These are phyloP conservation scores for Pseudomugil gertrudae DNA, from an alignment of 2,797 vertebrate species.

Conservation along the genomic window DNA sequence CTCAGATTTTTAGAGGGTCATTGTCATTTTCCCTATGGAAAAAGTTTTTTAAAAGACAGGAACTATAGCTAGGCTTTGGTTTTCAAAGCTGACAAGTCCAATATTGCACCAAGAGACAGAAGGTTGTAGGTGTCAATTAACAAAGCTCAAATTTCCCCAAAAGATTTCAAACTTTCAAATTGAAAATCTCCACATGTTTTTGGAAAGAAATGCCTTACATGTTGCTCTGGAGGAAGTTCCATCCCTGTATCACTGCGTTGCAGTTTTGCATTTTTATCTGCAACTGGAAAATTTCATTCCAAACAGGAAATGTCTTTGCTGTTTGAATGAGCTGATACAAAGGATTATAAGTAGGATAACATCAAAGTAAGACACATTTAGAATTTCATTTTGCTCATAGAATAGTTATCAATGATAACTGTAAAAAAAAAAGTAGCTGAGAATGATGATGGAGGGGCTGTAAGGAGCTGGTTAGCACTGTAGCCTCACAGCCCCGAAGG, in stretches of 20 bases:
- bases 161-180: conserved; percentile 2
- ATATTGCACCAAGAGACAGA: background rate
- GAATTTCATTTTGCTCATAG: conserved; percentile 38
- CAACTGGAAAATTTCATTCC: conserved; percentile 6
- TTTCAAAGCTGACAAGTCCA: background rate
- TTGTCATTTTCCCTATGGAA: conserved; percentile 2
- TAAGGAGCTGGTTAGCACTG: too few relatives aligned
- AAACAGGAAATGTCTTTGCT: background rate
- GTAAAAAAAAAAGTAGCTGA: background rate
- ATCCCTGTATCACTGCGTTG: background rate
- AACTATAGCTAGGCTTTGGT: background rate
- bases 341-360: conserved; percentile 12
- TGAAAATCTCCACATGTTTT: background rate
- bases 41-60: background rate
- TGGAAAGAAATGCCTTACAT: accelerated
- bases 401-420: conserved; percentile 45
- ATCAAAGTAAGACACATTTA: conserved; percentile 37
- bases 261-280: background rate
- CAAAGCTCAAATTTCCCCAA: background rate
- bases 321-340: conserved; percentile 13
- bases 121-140: background rate
- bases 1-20: background rate
- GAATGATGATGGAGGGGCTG: too few relatives aligned
- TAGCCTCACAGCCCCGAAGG: too few relatives aligned
- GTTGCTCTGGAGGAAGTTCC: background rate